A percentile compares a stretch with the other conserved stretches of the same genome.
Evolutionary conservation across 2,113 vertebrate species (phyloP).

Genomic region (Vanacampus margaritifer): DNA sequence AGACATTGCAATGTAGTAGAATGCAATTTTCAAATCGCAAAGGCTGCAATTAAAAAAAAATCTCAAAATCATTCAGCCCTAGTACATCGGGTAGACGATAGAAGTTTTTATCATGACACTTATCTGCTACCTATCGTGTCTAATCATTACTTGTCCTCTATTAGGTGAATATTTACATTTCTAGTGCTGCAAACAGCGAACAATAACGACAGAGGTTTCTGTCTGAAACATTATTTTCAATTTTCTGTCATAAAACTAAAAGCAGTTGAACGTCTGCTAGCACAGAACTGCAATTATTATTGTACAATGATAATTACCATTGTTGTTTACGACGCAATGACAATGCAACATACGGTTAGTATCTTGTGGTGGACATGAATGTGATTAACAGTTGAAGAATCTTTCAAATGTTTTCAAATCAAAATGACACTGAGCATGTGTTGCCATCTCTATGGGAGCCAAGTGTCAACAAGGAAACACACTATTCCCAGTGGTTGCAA

Average conservation of each 20-base stretch:
- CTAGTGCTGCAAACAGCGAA: too few species aligned
- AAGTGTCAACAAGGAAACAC: constrained; percentile 48
- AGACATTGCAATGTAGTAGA: too few species aligned
- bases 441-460: constrained; percentile 50
- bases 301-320: neutral
- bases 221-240: neutral
- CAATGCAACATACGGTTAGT: neutral
- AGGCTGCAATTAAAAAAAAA: too few species aligned
- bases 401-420: neutral
- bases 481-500: constrained; percentile 12
- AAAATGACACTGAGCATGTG: neutral
- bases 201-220: too few species aligned
- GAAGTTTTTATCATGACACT: too few species aligned
- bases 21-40: too few species aligned
- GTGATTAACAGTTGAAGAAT: neutral
- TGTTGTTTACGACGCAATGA: neutral
- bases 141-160: too few species aligned
- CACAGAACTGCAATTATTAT: neutral
- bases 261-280: neutral
- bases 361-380: neutral
- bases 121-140: too few species aligned
- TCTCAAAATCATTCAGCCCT: too few species aligned
- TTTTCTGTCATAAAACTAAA: neutral
- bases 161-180: too few species aligned
- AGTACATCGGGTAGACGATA: too few species aligned